phyloP scores from a whole-genome alignment of 2,113 vertebrate species.

The Procavia capensis region DNA sequence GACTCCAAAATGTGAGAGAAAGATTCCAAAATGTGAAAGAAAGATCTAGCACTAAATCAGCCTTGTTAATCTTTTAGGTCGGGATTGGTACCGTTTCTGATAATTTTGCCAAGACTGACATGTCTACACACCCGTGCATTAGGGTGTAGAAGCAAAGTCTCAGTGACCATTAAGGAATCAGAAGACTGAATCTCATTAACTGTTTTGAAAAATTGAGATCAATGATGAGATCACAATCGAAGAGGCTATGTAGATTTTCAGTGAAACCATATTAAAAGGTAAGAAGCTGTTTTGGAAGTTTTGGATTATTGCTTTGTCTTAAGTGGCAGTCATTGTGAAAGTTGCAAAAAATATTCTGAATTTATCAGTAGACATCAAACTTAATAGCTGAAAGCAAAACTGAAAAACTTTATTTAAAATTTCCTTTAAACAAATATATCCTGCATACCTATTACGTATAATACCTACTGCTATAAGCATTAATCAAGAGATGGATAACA shows the following conservation, averaged over 20 bases:
- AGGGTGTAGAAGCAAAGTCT: not conserved
- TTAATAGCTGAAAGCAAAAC: constrained; percentile 2
- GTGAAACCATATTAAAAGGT: constrained; percentile 42
- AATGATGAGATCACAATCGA: not conserved
- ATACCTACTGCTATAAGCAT: not conserved
- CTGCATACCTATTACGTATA: not conserved
- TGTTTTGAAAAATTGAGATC: constrained; percentile 43
- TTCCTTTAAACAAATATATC: constrained; percentile 2
- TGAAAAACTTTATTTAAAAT: not conserved
- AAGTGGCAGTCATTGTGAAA: not conserved
- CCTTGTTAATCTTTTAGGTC: not conserved
- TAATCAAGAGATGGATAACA: not conserved
- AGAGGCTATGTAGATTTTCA: not conserved
- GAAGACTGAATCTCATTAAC: constrained; percentile 1
- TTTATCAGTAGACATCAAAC: not conserved
- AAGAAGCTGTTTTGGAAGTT: constrained; percentile 4
- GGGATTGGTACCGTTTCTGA: constrained; percentile 26
- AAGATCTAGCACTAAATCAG: not conserved
- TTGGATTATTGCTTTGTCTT: constrained; percentile 14
- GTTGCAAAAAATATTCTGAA: not conserved
- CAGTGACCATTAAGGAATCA: not conserved
- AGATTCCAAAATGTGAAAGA: constrained; percentile 5
- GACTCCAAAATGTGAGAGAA: not conserved
- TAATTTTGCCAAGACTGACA: not conserved
- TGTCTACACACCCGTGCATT: not conserved